Evolutionary conservation across 2,797 vertebrate genomes (phyloP).

Genomic region (Oceanodroma leucorhoa): DNA sequence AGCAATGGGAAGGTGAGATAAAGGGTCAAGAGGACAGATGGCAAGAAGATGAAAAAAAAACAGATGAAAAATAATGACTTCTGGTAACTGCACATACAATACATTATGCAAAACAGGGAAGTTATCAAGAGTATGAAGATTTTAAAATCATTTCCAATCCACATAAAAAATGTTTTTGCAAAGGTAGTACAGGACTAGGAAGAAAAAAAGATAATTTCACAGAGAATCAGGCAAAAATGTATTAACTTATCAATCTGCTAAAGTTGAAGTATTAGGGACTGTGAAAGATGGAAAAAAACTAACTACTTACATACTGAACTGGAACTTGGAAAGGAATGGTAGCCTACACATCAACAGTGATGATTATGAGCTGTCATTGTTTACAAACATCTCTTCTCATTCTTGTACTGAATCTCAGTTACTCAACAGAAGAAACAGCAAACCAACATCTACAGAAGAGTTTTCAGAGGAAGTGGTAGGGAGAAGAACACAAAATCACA

Average conservation of each 20-base stretch:
- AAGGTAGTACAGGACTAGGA: not conserved
- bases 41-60: not conserved
- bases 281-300: not conserved
- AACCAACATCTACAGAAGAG: not conserved
- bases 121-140: not conserved
- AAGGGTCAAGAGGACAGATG: not conserved
- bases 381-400: not conserved
- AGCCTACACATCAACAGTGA: not conserved
- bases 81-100: not conserved
- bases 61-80: not conserved
- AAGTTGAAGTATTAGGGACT: not conserved
- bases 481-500: not conserved
- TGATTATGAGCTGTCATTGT: not conserved
- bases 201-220: not conserved
- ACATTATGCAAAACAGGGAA: not conserved
- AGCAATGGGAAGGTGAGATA: not conserved
- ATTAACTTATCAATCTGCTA: not conserved
- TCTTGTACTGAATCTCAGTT: not conserved
- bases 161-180: not conserved
- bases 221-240: not conserved
- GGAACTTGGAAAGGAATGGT: not conserved
- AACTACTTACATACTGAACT: not conserved
- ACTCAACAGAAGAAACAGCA: not conserved
- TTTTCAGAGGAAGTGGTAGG: not conserved
- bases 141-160: not conserved